Evolutionary conservation across 2,797 vertebrate species (phyloP).

Genomic region (Gobio occitaniae): DNA sequence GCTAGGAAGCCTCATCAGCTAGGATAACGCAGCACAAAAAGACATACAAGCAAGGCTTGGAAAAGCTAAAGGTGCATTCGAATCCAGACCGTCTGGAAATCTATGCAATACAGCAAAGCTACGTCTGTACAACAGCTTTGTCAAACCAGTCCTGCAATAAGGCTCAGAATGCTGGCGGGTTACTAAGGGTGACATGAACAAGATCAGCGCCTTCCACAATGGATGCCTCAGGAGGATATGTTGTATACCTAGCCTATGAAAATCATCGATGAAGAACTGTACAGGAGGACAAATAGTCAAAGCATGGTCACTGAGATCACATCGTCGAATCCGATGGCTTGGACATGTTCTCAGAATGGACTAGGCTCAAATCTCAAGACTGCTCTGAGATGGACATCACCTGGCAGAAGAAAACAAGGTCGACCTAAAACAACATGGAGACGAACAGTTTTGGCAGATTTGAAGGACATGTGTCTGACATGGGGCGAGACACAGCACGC

Average conservation of each 20-base stretch:
- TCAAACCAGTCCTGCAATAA: background rate
- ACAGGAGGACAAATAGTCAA: background rate
- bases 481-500: background rate
- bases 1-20: background rate
- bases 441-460: background rate
- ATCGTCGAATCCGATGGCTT: background rate
- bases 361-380: background rate
- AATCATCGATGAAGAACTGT: background rate
- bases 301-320: background rate
- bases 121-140: background rate
- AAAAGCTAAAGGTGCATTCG: background rate
- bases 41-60: background rate
- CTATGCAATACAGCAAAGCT: slow-evolving; percentile 2
- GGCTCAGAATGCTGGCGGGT: slow-evolving; percentile 4
- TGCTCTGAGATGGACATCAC: background rate
- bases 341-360: background rate
- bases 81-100: background rate
- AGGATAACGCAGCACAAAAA: background rate
- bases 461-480: background rate
- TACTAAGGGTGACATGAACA: background rate
- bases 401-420: background rate
- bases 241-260: background rate
- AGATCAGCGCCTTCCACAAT: background rate
- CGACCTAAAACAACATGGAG: background rate
- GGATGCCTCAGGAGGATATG: background rate